These are phyloP conservation scores for Meriones psammophilus DNA, from an alignment of 2,797 vertebrate species.

Conservation along the genomic window DNA sequence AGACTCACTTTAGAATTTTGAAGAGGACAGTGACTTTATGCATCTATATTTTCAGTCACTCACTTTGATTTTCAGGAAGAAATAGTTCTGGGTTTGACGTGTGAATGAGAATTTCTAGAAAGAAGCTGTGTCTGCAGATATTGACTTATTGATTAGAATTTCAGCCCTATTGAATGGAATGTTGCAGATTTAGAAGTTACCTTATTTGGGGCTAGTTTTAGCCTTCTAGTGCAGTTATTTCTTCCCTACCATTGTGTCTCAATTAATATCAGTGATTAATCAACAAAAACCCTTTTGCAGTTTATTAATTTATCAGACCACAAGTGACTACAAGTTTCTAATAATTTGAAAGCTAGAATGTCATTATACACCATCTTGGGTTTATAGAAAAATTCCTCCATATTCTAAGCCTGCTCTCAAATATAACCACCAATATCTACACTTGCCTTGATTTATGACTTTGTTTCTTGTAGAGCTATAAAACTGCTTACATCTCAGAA, in stretches of 20 bases:
- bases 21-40: not conserved
- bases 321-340: not conserved
- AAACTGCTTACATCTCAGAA: not conserved
- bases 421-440: not conserved
- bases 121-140: not conserved
- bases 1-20: slow-evolving; percentile 31
- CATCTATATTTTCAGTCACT: not conserved
- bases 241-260: not conserved
- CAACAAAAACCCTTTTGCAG: not conserved
- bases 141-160: not conserved
- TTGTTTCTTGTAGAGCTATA: not conserved
- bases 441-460: not conserved
- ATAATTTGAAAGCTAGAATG: not conserved
- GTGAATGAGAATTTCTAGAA: not conserved
- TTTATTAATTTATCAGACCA: not conserved
- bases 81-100: not conserved
- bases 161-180: not conserved
- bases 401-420: not conserved
- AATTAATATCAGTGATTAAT: not conserved
- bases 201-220: not conserved
- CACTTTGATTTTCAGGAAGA: not conserved
- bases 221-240: not conserved
- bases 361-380: not conserved
- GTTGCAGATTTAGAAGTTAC: not conserved
- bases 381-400: not conserved